phyloP scores from a whole-genome alignment of 1,140 invertebrate species.

The Thaumetopoea pityocampa region DNA sequence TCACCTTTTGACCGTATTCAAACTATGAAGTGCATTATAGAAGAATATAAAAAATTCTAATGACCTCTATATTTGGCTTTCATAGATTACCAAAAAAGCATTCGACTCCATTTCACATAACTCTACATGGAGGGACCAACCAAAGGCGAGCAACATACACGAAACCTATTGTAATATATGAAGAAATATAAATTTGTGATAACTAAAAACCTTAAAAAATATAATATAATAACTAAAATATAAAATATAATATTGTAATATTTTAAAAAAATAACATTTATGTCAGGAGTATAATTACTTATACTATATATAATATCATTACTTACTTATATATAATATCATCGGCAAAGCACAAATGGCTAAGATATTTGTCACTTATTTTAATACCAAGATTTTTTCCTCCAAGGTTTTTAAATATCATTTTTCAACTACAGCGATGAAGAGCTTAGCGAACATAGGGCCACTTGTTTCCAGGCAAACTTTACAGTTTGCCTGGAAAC shows the following conservation, averaged over 20 bases:
- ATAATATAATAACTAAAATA: too few species aligned
- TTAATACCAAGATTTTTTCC: neutral
- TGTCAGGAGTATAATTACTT: neutral
- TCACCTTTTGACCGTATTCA: constrained; percentile 3
- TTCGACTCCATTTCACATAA: neutral
- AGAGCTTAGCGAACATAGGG: neutral
- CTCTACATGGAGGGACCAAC: neutral
- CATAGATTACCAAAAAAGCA: neutral
- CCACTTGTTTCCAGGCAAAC: neutral
- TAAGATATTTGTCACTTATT: neutral
- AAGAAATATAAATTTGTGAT: too few species aligned
- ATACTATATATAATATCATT: too few species aligned
- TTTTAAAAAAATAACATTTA: neutral
- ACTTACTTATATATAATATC: too few species aligned
- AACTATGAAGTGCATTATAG: neutral
- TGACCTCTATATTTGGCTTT: neutral
- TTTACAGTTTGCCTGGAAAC: neutral
- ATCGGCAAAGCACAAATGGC: neutral
- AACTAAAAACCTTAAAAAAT: too few species aligned
- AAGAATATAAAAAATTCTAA: neutral
- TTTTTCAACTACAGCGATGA: too few species aligned
- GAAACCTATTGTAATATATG: neutral
- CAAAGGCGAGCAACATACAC: neutral
- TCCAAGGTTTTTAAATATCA: neutral
- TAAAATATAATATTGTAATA: too few species aligned